Conservation (phyloP, 2,888 invertebrate genomes). For the Lithosia quadra region DNA sequence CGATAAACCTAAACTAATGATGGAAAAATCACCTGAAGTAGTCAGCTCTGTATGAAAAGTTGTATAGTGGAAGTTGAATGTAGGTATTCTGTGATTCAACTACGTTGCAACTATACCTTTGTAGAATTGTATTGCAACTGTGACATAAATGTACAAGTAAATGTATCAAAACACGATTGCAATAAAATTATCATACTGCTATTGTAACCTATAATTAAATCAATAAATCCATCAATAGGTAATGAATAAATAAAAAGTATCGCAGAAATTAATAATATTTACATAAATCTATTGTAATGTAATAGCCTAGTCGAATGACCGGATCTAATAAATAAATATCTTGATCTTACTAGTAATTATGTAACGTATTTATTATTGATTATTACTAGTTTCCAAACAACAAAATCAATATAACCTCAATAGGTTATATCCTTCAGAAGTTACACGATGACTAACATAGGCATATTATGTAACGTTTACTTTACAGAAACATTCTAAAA, state of each 20-base stretch:
- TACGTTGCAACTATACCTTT: no score
- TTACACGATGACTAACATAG: background rate
- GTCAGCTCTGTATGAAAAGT: no score
- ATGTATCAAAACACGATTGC: no score
- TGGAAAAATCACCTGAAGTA: no score
- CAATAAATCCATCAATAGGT: no score
- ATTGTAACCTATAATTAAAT: background rate
- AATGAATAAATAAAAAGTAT: background rate
- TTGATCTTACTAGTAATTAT: background rate
- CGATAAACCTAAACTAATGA: no score
- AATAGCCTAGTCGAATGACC: background rate
- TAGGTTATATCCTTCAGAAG: background rate
- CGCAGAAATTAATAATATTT: background rate
- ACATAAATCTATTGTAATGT: background rate
- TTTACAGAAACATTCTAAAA: background rate
- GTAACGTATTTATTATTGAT: background rate
- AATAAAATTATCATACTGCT: no score
- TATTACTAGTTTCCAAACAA: background rate
- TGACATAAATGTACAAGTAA: background rate
- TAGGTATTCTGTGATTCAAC: background rate
- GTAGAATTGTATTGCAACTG: background rate
- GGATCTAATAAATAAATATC: background rate
- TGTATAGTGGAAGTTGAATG: no score
- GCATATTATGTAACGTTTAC: background rate
- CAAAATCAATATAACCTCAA: background rate